These are phyloP conservation scores for Eupristina koningsbergeri DNA, from an alignment of 1,140 invertebrate genomes.

Conservation along the genomic window DNA sequence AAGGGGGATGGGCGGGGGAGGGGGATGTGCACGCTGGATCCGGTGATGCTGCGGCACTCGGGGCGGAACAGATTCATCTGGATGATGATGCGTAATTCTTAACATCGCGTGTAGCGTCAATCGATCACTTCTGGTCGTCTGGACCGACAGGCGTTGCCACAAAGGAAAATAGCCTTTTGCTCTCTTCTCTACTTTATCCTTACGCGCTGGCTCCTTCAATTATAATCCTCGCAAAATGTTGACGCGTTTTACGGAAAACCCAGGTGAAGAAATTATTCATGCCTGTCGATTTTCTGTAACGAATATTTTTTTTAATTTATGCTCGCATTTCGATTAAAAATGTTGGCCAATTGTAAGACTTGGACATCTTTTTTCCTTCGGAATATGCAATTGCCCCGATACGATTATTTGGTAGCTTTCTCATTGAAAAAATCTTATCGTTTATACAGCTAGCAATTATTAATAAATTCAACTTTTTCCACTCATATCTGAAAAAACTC, in stretches of 20 bases:
- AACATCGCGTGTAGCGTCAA: slow-evolving; percentile 49
- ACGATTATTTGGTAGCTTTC: no score
- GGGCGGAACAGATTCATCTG: slow-evolving; percentile 39
- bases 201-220: not conserved
- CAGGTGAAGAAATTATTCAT: not conserved
- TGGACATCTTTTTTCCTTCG: no score
- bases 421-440: no score
- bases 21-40: no score
- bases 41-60: not conserved
- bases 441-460: no score
- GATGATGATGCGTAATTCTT: slow-evolving; percentile 45
- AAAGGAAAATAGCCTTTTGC: slow-evolving; percentile 17
- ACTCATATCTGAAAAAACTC: no score
- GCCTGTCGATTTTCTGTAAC: no score
- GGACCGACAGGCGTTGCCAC: slow-evolving; percentile 35
- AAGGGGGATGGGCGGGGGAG: slow-evolving; percentile 13
- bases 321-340: not conserved
- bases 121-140: slow-evolving; percentile 46
- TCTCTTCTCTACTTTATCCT: no score
- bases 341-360: not conserved
- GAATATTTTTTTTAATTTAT: not conserved
- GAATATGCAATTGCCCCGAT: no score
- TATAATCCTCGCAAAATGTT: not conserved
- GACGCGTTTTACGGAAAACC: slow-evolving; percentile 5
- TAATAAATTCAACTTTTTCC: no score